Evolutionary conservation across 1,140 invertebrate species (phyloP).

Genomic region (Dinoponera quadriceps): DNA sequence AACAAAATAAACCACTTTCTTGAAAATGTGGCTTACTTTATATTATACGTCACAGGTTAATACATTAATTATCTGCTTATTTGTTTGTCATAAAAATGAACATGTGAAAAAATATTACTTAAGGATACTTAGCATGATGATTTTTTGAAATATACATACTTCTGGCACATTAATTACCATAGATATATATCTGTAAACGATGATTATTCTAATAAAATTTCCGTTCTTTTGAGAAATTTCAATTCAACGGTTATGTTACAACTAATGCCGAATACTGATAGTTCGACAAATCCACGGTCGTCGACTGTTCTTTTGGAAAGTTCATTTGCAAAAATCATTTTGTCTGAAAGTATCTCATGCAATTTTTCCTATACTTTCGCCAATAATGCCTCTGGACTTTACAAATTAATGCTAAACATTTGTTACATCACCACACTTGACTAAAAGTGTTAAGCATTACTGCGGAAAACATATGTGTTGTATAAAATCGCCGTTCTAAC

Average conservation of each 20-base stretch:
- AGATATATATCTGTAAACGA: constrained; percentile 20
- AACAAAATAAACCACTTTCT: neutral
- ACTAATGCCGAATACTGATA: neutral
- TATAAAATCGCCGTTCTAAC: constrained; percentile 65
- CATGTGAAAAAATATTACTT: constrained; percentile 43
- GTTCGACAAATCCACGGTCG: neutral
- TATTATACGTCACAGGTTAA: constrained; percentile 16
- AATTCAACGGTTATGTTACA: too few species aligned
- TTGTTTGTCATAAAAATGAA: neutral
- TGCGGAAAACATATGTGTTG: constrained; percentile 52
- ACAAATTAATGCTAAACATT: constrained; percentile 62
- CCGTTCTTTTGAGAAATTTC: constrained; percentile 6
- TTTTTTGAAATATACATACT: constrained; percentile 24
- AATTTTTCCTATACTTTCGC: constrained; percentile 1
- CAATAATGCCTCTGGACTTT: constrained; percentile 32
- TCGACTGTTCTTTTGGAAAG: neutral
- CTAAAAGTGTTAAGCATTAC: constrained; percentile 73
- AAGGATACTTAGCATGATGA: constrained; percentile 55
- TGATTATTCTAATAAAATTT: constrained; percentile 4
- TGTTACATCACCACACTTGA: constrained; percentile 67
- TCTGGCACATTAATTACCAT: neutral
- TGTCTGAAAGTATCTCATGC: constrained; percentile 43
- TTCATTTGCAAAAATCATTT: constrained; percentile 25
- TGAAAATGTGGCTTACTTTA: neutral
- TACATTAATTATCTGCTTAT: constrained; percentile 22